Evolutionary conservation across 2,113 vertebrate species (phyloP).

Genomic region (Otis tarda): DNA sequence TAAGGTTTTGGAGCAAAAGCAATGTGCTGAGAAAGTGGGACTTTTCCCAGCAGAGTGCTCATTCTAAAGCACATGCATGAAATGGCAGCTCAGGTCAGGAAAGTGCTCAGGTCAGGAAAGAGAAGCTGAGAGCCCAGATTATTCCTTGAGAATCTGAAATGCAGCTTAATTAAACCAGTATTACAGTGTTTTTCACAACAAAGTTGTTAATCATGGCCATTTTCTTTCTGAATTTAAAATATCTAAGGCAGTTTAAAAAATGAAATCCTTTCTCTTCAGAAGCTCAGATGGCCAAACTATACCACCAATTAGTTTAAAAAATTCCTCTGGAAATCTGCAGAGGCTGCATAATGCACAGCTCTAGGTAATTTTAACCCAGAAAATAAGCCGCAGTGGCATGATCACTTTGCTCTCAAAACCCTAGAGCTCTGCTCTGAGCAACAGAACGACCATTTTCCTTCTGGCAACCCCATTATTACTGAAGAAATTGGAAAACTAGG

Average conservation of each 20-base stretch:
- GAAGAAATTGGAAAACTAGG: not conserved
- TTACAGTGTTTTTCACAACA: not conserved
- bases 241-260: not conserved
- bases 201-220: not conserved
- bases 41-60: not conserved
- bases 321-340: constrained; percentile 5
- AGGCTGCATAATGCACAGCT: not conserved
- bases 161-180: not conserved
- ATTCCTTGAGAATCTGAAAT: not conserved
- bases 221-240: constrained; percentile 7
- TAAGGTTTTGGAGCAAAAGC: not conserved
- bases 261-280: not conserved
- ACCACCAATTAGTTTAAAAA: not conserved
- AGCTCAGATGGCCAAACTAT: not conserved
- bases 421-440: not conserved
- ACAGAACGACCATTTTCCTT: not conserved
- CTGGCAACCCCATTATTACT: not conserved
- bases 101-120: not conserved
- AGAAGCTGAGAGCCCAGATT: not conserved
- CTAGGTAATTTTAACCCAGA: not conserved
- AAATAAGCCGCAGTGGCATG: not conserved
- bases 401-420: not conserved
- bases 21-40: not conserved
- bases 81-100: not conserved
- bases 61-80: not conserved